These are phyloP conservation scores for Pemphigus obesinymphae DNA, from an alignment of 1,140 invertebrate genomes.

Conservation along the genomic window DNA sequence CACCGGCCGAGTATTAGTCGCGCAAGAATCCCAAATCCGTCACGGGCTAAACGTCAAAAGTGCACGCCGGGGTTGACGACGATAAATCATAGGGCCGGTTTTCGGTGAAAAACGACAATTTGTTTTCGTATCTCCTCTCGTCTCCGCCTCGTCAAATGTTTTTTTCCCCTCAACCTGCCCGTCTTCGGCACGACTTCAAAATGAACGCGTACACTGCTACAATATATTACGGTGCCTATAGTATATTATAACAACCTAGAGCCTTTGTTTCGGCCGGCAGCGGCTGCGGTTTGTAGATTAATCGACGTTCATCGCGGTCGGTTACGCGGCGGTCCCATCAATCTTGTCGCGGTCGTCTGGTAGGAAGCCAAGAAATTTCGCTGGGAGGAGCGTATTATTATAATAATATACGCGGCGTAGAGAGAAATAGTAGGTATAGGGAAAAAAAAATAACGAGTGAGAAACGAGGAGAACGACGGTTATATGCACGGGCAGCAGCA, in stretches of 20 bases:
- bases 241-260: background rate
- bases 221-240: background rate
- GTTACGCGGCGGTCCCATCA: slow-evolving; percentile 22
- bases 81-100: slow-evolving; percentile 10
- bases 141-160: no score
- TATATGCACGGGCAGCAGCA: background rate
- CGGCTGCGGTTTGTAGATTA: slow-evolving; percentile 20
- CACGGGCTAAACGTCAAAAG: background rate
- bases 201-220: background rate
- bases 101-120: slow-evolving; percentile 21
- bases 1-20: background rate
- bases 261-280: slow-evolving; percentile 4
- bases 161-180: background rate
- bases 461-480: background rate
- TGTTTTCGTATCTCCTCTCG: background rate
- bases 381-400: background rate
- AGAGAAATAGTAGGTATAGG: no score
- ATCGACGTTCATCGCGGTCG: slow-evolving; percentile 29
- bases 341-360: slow-evolving; percentile 1
- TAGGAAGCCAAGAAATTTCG: background rate
- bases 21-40: background rate
- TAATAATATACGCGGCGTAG: background rate
- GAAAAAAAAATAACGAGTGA: background rate
- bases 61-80: background rate
- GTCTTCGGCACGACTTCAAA: background rate